Base-by-base conservation (phyloP, 2,888 invertebrate genomes). In the Hybos culiciformis region DNA sequence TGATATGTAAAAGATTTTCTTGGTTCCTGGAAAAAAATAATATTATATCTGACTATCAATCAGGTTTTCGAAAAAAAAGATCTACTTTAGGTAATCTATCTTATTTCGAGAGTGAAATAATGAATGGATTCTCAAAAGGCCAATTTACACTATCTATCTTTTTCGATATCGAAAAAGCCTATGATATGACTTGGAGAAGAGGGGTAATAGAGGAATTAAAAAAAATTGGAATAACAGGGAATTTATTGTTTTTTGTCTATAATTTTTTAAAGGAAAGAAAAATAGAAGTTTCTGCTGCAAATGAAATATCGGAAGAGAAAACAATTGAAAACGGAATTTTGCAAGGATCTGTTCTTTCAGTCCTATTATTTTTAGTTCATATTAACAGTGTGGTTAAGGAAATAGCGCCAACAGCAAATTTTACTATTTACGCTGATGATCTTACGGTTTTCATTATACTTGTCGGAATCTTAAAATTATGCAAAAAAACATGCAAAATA, bases 121-220 rank as follows among this genome's bases (percentile, higher is more conserved):
- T 24, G 8, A 9, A 15, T 4, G 9, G 15, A 3, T 38, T 38
- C 12, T 15, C 23, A 9, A 23, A 24, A 26, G 24, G 17, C 5
- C 4, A 38, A 38, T 12, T n/a, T 21, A 15, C 18, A 5, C 4
- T 38, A 3, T 18, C 38, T 7, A n/a, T 38, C 8, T 26, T 38
- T 24, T 38, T 38, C 11, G 38, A 38, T 17, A 24, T 38, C 3
- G 38, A 38, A 24, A 38, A 38, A 15, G 38, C 38, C 9, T 38
- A 38, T 24, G 38, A 38, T 14, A 14, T 7, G 8, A 11, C 24
- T 12, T 38, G 24, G 38, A 6, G 24, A 15, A 11, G 26, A 17
- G 8, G 9, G 3, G 15, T 38, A 8, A 7, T 38, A 18, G 17
- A 38, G 12, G 11, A 26, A 6, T 5, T 21, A 2, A 4, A 12